Evolutionary conservation across 2,113 vertebrate species (phyloP), one percentile per base, ranked within the genome.

Genomic region (Macrotus californicus): DNA sequence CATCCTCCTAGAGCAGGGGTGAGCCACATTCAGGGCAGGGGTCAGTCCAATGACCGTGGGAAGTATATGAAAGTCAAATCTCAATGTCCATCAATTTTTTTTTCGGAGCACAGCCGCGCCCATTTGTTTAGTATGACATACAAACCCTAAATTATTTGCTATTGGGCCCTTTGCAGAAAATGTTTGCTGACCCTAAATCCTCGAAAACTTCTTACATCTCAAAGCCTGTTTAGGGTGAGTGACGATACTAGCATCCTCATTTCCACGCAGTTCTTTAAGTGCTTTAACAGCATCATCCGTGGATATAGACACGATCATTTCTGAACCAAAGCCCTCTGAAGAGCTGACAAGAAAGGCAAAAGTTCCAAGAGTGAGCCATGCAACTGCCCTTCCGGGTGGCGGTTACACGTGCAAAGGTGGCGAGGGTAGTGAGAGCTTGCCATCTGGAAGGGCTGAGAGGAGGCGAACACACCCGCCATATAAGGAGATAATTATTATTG

Each of bases 251-350:
- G 34, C 39, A 91, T 31, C 36, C 61, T 67, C 39, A 34, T 52
- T 54, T 89, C 69, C 67, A 36, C 14, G 4, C 10, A 36, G 43
- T 36, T 10, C 22, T 87, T 61, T 64, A 31, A 16, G 39, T 66
- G 43, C 76, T 95, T n/a, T 83, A 81, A 81, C 61, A 76, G 84
- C 46, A 12, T 84, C 75, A 15, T 56, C 39, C 8, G 48, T 50
- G 56, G 14, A n/a, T 84, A 15, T 4, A 90, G 72, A 94, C 70
- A 43, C 15, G 15, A 6, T 69, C 31, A 66, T 93, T 84, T 81
- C 69, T 85, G 50, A 86, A 83, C 64, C 66, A 89, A 59, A 96
- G 29, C 29, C 95, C 83, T 50, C 41, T 48, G 34, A 94, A 48
- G 34, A 82, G 50, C 39, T 67, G 69, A 46, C n/a, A n/a, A 4